Percentiles rank a stretch among this genome's conserved stretches.
Evolutionary conservation across 37 sponge, comb jelly and placozoan genomes (phyloP).

Genomic region (Chondrosia reniformis): DNA sequence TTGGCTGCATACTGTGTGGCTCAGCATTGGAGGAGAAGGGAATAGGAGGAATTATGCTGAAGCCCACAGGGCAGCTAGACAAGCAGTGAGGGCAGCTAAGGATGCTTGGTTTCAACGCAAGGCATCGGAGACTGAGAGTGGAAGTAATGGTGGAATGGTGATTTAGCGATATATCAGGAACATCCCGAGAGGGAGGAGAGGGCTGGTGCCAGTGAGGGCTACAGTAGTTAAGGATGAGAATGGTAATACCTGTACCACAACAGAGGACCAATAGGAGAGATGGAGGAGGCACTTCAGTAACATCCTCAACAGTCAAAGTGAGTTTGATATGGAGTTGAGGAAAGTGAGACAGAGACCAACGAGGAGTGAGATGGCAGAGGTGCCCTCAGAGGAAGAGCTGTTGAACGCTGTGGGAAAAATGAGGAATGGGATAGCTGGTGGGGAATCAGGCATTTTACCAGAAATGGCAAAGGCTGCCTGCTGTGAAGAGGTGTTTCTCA

Average conservation of each 20-base stretch:
- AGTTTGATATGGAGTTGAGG: background rate
- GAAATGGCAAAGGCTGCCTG: slow-evolving; percentile 9
- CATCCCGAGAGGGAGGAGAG: slow-evolving; percentile 18
- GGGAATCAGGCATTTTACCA: slow-evolving; percentile 14
- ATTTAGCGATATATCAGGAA: slow-evolving; percentile 5
- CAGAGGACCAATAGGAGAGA: slow-evolving; percentile 9
- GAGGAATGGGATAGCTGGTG: slow-evolving; percentile 17
- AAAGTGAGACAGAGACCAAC: slow-evolving; percentile 1
- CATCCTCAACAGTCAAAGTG: background rate
- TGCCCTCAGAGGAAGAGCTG: slow-evolving; percentile 7
- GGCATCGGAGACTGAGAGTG: slow-evolving; percentile 11
- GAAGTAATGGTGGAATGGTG: background rate
- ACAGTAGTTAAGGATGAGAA: background rate
- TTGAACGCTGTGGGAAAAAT: slow-evolving; percentile 6
- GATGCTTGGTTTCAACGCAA: slow-evolving; percentile 14
- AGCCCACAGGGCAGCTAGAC: background rate
- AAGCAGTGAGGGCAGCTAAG: slow-evolving; percentile 20
- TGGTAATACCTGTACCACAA: background rate
- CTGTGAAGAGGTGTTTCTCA: background rate
- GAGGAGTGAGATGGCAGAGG: slow-evolving; percentile 6
- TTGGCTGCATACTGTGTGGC: background rate
- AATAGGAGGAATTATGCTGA: background rate
- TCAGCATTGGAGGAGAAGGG: background rate
- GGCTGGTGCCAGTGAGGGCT: slow-evolving; percentile 2
- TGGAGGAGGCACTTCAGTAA: slow-evolving; percentile 15